Conservation (phyloP, 2,113 vertebrate genomes). For the Nematolebias whitei region DNA sequence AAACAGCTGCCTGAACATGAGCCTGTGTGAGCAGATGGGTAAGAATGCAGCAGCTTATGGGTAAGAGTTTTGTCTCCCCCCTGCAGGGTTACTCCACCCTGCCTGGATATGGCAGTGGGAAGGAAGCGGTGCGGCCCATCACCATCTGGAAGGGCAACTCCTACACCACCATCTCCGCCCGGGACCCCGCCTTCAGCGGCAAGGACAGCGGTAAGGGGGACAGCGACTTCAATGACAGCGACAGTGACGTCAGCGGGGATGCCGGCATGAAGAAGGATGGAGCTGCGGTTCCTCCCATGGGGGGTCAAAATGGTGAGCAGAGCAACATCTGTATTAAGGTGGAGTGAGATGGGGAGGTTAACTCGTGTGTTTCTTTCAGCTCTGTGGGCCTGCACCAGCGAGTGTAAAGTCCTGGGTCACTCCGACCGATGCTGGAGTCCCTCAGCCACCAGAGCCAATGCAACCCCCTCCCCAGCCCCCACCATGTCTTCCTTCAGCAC, state of each 20-base stretch:
- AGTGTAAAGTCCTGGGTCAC: slow-evolving; percentile 96
- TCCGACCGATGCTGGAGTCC: slow-evolving; percentile 98
- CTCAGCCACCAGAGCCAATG: slow-evolving; percentile 82
- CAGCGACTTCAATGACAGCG: slow-evolving; percentile 98
- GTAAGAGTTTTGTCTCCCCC: too few species aligned
- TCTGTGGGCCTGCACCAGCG: slow-evolving; percentile 95
- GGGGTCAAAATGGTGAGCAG: slow-evolving; percentile 89
- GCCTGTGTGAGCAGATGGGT: too few species aligned
- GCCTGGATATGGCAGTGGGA: slow-evolving; percentile 83
- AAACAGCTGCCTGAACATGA: too few species aligned
- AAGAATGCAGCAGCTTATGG: too few species aligned
- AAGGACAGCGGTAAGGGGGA: slow-evolving; percentile 98
- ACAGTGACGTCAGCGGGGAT: slow-evolving; percentile 94
- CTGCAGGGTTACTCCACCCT: slow-evolving; percentile 85
- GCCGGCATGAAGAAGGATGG: slow-evolving; percentile 89
- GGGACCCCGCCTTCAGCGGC: slow-evolving; percentile 93
- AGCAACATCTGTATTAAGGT: too few species aligned
- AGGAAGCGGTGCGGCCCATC: slow-evolving; percentile 87
- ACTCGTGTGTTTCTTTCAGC: slow-evolving; percentile 77
- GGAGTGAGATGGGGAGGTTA: too few species aligned
- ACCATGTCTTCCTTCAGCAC: slow-evolving; percentile 85
- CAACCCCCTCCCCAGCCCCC: slow-evolving; percentile 65
- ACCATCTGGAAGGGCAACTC: slow-evolving; percentile 96
- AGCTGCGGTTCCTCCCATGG: slow-evolving; percentile 72
- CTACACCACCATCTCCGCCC: slow-evolving; percentile 90